Base-by-base conservation (phyloP, 2,797 vertebrate species). In the Valencia hispanica region DNA sequence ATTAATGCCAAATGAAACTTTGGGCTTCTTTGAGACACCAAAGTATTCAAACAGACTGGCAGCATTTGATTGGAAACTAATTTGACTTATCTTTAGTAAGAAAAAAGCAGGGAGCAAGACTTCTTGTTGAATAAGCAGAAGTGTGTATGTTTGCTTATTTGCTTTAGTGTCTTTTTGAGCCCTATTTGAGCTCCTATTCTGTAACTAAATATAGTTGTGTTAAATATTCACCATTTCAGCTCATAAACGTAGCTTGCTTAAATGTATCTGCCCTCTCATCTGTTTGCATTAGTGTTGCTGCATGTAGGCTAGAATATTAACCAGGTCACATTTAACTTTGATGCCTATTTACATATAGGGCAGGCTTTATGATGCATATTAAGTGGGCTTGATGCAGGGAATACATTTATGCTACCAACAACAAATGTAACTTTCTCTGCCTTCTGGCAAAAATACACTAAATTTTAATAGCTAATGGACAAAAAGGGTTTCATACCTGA, bases 321-420 rank as follows among this genome's bases (percentile, higher is more conserved):
- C 84, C 84, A 65, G 73, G 82, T 82, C 75, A 78, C 80, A 85
- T 92, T 93, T 91, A 89, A 90, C 86, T 91, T 86, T 93, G 88
- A 91, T 90, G 86, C 83, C 85, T 90, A 85, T 88, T 91, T 87
- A 89, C 84, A 79, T 39, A 68, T 51, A 75, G 84, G 83, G 82
- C 88, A 75, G 75, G 71, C 85, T 91, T 93, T 85, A 91, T 87
- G 88, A 84, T 83, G 78, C 87, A 86, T 78, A 86, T 80, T 86
- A 92, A 87, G 83, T 77, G 34, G 82, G 77, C 47, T 83, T 87
- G 76, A 78, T 84, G 61, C 71, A 80, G 70, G 76, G 71, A 86
- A 83, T 88, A 51, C 66, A 87, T 87, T 72, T 84, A 77, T 76
- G 73, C 71, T 53, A 71, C 53, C 36, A 77, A 78, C 70, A 84